Evolutionary conservation across 2,797 vertebrate genomes (phyloP), one percentile per base, ranked within the genome.

Genomic region (Xyrichtys novacula): DNA sequence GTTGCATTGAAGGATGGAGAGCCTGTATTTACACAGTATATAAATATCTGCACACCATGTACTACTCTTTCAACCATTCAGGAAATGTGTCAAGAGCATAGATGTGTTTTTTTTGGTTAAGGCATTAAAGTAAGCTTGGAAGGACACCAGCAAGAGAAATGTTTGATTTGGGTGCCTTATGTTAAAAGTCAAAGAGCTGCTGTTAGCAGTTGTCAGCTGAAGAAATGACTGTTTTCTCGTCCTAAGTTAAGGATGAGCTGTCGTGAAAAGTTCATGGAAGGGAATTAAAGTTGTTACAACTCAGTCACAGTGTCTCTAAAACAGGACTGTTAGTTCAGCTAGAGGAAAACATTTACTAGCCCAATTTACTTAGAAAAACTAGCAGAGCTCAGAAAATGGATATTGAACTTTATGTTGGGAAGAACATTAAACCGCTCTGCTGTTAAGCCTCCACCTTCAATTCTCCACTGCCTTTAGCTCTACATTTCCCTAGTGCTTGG

Each of bases 401-500:
- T 63, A 58, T 72, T 42, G 76, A 71, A 25, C 74, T 71, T 71
- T 72, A 77, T 74, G 38, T 43, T 39, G 73, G 74, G 70, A 78
- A 76, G 80, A 75, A 81, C 76, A 69, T 80, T 52, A 54, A 58
- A 65, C 58, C 63, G 65, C 78, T 77, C 76, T 6, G 57, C 89
- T 80, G 68, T 90, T 84, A 80, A 80, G 53, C 86, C 84, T 90
- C 89, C 91, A 91, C 90, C 93, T 93, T 91, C 92, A 93, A 81
- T 81, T 89, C 88, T 82, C 78, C 87, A 91, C 80, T 76, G 74
- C 84, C 81, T 74, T 81, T 80, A 81, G 85, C 91, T 92, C 85
- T 85, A 87, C 88, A 88, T 89, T 72, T 90, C 91, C 83, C 89
- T 94, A 93, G 94, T 96, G 95, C 96, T 97, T 92, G 75, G 95